Conservation (phyloP, 2,797 vertebrate species). For the Furcifer pardalis region DNA sequence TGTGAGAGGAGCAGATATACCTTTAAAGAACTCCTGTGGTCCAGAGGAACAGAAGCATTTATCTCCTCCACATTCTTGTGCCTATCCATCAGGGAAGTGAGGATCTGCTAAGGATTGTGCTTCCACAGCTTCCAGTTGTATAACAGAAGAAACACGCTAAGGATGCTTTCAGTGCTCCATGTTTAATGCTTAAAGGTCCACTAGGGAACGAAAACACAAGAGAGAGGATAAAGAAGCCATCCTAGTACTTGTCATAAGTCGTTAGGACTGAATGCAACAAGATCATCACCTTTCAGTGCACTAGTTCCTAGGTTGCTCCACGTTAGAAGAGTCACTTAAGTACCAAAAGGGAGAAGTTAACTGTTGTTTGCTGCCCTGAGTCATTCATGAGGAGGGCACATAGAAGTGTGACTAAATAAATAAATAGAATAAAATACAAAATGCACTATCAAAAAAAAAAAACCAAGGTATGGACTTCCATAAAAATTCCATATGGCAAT, state of each 20-base stretch:
- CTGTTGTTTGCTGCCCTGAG: too few relatives aligned
- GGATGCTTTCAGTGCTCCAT: neutral
- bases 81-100: neutral
- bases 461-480: too few relatives aligned
- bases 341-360: too few relatives aligned
- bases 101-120: neutral
- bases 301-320: too few relatives aligned
- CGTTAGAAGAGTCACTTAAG: neutral
- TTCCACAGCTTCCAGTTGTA: neutral
- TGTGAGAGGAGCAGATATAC: neutral
- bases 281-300: neutral
- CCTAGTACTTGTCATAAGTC: neutral
- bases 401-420: too few relatives aligned
- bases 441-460: too few relatives aligned
- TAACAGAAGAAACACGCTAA: neutral
- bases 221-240: neutral
- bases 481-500: too few relatives aligned
- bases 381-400: too few relatives aligned
- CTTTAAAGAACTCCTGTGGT: neutral
- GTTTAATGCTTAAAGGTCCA: neutral
- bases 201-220: neutral
- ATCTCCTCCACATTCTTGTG: neutral
- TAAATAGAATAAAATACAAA: too few relatives aligned
- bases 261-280: neutral
- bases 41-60: neutral